Evolutionary conservation across 2,797 vertebrate species (phyloP), one percentile per base, ranked within the genome.

Genomic region (Botia kubotai): DNA sequence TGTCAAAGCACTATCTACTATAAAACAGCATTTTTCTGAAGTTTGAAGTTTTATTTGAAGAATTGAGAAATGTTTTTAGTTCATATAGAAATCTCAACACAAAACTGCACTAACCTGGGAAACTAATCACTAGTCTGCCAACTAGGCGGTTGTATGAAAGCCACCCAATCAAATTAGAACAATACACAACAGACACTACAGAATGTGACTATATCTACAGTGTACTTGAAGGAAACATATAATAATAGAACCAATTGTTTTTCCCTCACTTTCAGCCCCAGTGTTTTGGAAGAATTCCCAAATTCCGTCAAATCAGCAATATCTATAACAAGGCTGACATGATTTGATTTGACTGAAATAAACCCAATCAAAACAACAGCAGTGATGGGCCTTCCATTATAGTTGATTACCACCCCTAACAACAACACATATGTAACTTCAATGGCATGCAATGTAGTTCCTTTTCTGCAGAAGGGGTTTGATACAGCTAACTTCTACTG

Each of bases 291-390:
- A 17, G 5, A 52, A 46, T 46, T 46, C 10, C 43, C 43, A 46
- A 46, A 46, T 46, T 46, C 43, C 10, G 10, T 46, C 10, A 46
- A 46, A 46, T 46, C 43, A 2, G 43, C 43, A 46, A 46, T 46
- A 46, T 46, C 43, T 46, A 11, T 46, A 46, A 46, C 43, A 46
- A 46, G 43, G 43, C 43, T 85, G 55, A 72, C 57, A 50, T 58
- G 58, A 43, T 77, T 83, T 53, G 46, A 39, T 39, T 80, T 65
- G 69, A 65, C 73, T 57, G 63, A 82, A 82, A 71, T 74, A 82
- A 58, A 77, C 43, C 62, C 43, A 77, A 80, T 63, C 63, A 70
- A 80, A 74, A 70, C 62, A 29, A 16, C 62, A 80, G 39, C 14
- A 73, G 72, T 29, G 50, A n/a, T 66, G 72, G 65, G 29, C 43